phyloP scores from a whole-genome alignment of 2,113 vertebrate genomes.

The Tympanuchus pallidicinctus region DNA sequence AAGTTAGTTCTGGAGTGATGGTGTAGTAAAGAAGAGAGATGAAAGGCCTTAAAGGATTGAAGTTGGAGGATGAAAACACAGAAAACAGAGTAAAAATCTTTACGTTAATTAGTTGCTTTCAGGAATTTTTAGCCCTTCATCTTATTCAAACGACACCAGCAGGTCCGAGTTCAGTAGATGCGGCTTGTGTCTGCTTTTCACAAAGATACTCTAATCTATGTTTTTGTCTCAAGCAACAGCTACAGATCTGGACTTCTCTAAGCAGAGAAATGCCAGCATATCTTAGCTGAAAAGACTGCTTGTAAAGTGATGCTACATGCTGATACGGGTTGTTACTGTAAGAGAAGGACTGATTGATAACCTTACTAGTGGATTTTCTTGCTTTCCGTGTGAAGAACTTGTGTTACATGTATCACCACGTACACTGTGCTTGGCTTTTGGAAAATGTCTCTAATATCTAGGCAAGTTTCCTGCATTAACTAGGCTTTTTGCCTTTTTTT shows the following conservation, averaged over 20 bases:
- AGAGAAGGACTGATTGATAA: background rate
- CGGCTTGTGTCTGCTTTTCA: background rate
- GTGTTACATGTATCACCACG: rapidly evolving
- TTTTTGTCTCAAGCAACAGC: background rate
- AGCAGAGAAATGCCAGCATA: background rate
- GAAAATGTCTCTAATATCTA: background rate
- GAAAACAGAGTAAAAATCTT: background rate
- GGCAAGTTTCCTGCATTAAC: background rate
- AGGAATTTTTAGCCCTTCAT: background rate
- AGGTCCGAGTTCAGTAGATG: background rate
- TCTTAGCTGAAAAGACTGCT: background rate
- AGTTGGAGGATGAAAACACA: background rate
- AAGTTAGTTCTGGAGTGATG: background rate
- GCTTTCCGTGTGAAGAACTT: background rate
- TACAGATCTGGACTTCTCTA: background rate
- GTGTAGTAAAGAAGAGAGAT: background rate
- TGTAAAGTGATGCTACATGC: rapidly evolving
- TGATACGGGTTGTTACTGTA: background rate
- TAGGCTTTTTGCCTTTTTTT: background rate
- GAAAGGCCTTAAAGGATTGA: background rate
- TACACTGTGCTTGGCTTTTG: background rate
- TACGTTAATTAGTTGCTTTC: background rate
- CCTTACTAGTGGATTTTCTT: background rate
- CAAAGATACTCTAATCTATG: background rate
- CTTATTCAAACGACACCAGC: background rate